These are phyloP conservation scores for Agrochola circellaris DNA, from an alignment of 2,888 invertebrate species.

Conservation along the genomic window DNA sequence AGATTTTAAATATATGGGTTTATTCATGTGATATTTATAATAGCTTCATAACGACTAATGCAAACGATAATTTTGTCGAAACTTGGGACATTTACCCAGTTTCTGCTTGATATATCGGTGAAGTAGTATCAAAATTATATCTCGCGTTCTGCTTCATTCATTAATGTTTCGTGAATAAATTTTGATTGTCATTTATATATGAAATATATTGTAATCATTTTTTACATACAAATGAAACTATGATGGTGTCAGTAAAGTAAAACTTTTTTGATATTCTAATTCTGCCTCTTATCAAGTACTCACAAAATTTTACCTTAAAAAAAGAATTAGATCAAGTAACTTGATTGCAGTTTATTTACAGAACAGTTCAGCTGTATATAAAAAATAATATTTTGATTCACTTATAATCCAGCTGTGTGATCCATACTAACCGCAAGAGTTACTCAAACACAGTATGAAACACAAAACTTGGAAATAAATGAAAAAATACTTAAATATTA, in stretches of 20 bases:
- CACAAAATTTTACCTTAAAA: neutral
- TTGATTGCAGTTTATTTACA: neutral
- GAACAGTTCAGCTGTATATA: neutral
- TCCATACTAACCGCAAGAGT: neutral
- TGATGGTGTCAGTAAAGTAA: neutral
- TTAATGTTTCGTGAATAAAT: conserved; percentile 24
- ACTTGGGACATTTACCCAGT: conserved; percentile 62
- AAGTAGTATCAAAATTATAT: conserved; percentile 52
- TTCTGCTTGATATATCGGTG: conserved; percentile 52
- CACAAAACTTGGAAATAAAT: neutral
- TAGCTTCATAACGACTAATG: conserved; percentile 67
- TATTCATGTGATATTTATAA: conserved; percentile 67
- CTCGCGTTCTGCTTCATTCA: conserved; percentile 35
- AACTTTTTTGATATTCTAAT: neutral
- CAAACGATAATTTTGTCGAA: conserved; percentile 66
- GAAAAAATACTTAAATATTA: neutral
- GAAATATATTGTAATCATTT: neutral
- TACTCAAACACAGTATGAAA: neutral
- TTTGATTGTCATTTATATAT: conserved; percentile 45
- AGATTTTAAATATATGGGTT: conserved; percentile 64
- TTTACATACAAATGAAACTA: neutral
- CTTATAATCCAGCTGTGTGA: neutral
- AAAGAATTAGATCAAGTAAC: neutral
- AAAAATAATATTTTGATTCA: neutral
- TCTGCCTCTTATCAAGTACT: neutral